These are phyloP conservation scores for Forbesichthys agassizii DNA, from an alignment of 2,113 vertebrate genomes.

Conservation along the genomic window DNA sequence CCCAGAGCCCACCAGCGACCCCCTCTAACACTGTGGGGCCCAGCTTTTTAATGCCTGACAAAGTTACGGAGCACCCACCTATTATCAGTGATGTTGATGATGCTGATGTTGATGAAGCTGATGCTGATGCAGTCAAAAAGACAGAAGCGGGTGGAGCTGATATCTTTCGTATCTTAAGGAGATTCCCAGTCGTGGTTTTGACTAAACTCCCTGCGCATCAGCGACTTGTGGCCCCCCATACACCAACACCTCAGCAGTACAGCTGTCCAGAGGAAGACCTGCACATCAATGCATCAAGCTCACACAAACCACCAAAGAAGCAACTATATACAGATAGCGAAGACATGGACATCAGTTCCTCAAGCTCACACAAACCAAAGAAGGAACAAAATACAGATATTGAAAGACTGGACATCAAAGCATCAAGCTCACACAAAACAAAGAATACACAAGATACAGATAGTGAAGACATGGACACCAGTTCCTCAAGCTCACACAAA, in stretches of 20 bases:
- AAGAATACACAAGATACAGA: too few species aligned
- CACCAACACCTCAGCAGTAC: rapidly evolving
- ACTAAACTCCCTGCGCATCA: slow-evolving; percentile 7
- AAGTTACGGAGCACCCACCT: not conserved
- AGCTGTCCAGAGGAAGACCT: not conserved
- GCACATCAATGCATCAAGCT: not conserved
- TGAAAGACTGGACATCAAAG: not conserved
- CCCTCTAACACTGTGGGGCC: not conserved
- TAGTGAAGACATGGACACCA: not conserved
- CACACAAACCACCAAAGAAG: not conserved
- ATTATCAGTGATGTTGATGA: too few species aligned
- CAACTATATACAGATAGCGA: not conserved
- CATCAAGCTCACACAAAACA: not conserved
- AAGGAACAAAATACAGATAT: not conserved
- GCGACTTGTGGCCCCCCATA: not conserved
- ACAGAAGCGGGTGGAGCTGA: not conserved
- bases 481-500: not conserved
- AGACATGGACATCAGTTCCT: not conserved
- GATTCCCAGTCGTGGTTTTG: slow-evolving; percentile 34
- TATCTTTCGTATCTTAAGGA: not conserved
- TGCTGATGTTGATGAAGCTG: too few species aligned
- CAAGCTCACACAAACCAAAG: not conserved
- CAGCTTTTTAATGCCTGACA: not conserved
- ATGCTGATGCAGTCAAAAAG: not conserved
- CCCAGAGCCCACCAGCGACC: not conserved